Conservation (phyloP, 2,113 vertebrate species). For the Notarius lentiginosus region DNA sequence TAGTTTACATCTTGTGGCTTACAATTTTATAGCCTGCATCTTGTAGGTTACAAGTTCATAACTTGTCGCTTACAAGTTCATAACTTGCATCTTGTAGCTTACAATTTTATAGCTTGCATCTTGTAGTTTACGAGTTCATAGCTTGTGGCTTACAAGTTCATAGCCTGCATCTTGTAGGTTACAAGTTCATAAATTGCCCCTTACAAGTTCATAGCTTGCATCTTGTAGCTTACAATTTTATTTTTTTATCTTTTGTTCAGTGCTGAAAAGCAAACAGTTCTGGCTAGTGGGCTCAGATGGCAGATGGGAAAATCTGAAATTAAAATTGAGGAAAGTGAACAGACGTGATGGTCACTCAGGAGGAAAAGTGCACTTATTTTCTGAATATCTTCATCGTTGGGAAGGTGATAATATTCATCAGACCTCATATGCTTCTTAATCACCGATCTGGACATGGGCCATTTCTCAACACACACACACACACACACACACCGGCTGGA, state of each 20-base stretch:
- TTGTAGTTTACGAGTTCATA: no score
- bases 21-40: no score
- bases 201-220: neutral
- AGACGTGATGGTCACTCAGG: slow-evolving; percentile 42
- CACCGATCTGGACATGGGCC: slow-evolving; percentile 61
- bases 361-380: slow-evolving; percentile 67
- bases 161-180: no score
- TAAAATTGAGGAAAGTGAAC: slow-evolving; percentile 45
- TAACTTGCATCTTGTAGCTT: no score
- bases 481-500: slow-evolving; percentile 15
- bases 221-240: neutral
- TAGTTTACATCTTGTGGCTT: no score
- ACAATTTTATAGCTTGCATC: no score
- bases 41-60: no score
- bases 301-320: slow-evolving; percentile 59
- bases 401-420: slow-evolving; percentile 69
- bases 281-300: neutral
- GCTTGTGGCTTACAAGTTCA: no score
- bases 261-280: neutral
- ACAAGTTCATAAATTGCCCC: no score
- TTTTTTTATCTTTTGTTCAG: neutral
- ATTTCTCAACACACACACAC: slow-evolving; percentile 6
- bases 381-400: slow-evolving; percentile 65
- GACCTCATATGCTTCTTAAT: slow-evolving; percentile 71
- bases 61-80: no score